Evolutionary conservation across 2,113 vertebrate species (phyloP), one percentile per base, ranked within the genome.

Genomic region (Brachypodius melanocephalos): DNA sequence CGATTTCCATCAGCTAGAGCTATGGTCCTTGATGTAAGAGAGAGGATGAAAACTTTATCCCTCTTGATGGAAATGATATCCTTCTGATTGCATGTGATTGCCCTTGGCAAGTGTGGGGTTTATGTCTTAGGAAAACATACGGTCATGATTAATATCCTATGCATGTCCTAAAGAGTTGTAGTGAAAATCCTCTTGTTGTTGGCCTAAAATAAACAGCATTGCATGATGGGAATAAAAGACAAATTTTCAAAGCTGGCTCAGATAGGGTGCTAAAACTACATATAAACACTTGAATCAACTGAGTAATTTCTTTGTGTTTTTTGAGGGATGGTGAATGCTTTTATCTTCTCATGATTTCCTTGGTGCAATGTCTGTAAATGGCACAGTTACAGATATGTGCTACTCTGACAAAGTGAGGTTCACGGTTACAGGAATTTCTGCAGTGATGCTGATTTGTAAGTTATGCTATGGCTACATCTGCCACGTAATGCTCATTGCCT

Each of bases 401-500:
- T 80, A 48, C 59, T 81, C 73, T 89, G 77, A 81, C 85, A 52
- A 85, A 89, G 67, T 43, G 76, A 88, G 40, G 63, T 76, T 95
- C 12, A 0, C 89, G n/a, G 40, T 75, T 67, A 22, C 13, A 77
- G 54, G 72, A 72, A 84, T 94, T 94, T 94, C 89, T 92, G 74
- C 68, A 86, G 76, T n/a, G 85, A 55, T 48, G 34, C 65, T 68
- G 48, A 57, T 88, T 95, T 92, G 86, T 82, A 85, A 94, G 62
- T 73, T 88, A 91, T 91, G 73, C 65, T 81, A 10, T 54, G 74
- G 69, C 20, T 90, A 78, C 57, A 88, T 91, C 77, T 93, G 83
- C 89, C 63, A 14, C 34, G 28, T 86, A 87, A 62, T 74, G 67
- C 77, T 91, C 55, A 63, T 82, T 79, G 94, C 87, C 61, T 42